A percentile compares a stretch with the other conserved stretches of the same genome.
These are phyloP conservation scores for Dendrophyllia cribrosa DNA, from an alignment of 64 coral and sea anemone species.

Conservation along the genomic window DNA sequence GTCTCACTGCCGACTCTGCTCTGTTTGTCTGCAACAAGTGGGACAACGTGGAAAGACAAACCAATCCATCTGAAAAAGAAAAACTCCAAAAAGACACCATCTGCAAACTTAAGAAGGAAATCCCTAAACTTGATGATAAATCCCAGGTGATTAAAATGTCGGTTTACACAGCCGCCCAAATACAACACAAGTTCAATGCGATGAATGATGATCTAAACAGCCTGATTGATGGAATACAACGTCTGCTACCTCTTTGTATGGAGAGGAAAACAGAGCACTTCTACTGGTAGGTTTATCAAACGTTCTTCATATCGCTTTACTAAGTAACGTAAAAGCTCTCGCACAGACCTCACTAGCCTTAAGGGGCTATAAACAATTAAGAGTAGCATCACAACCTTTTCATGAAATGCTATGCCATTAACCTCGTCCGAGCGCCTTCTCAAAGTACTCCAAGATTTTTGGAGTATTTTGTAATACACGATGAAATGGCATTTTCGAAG, in stretches of 20 bases:
- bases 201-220: background rate
- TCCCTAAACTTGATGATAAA: background rate
- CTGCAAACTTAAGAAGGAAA: background rate
- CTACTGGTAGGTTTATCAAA: background rate
- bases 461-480: too few relatives aligned
- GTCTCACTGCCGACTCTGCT: conserved; percentile 4
- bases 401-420: too few relatives aligned
- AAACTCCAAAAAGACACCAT: background rate
- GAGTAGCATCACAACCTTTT: too few relatives aligned
- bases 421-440: too few relatives aligned
- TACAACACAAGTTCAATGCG: background rate
- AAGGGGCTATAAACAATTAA: too few relatives aligned
- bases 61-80: background rate
- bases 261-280: background rate
- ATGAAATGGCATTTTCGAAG: too few relatives aligned
- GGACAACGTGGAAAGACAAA: background rate
- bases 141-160: background rate
- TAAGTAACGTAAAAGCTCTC: too few relatives aligned
- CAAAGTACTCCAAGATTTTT: too few relatives aligned
- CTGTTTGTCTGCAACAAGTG: conserved; percentile 15
- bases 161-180: background rate
- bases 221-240: background rate
- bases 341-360: too few relatives aligned
- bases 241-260: background rate
- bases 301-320: too few relatives aligned